Evolutionary conservation across 2,113 vertebrate species (phyloP).

Genomic region (Paraplagusia blochii): DNA sequence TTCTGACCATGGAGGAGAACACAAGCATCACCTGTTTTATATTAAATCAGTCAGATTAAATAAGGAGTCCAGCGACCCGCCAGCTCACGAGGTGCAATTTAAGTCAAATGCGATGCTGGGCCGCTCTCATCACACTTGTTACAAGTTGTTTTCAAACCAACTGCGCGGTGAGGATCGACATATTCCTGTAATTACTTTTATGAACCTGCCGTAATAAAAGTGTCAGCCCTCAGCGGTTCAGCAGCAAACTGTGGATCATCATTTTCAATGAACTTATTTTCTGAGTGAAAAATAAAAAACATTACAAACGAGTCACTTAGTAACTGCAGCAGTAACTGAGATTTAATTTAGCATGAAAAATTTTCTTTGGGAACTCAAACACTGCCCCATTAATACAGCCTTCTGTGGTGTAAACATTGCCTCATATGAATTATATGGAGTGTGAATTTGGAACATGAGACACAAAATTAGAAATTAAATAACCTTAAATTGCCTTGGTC

Average conservation of each 20-base stretch:
- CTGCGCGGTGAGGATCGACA: slow-evolving; percentile 1
- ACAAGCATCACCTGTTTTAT: slow-evolving; percentile 70
- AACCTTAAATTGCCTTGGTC: too few relatives aligned
- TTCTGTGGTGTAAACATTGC: too few relatives aligned
- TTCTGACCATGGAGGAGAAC: slow-evolving; percentile 42
- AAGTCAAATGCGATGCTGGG: slow-evolving; percentile 24
- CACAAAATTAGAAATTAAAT: too few relatives aligned
- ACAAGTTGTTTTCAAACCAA: slow-evolving; percentile 18
- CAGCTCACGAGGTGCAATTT: slow-evolving; percentile 22
- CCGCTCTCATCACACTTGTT: slow-evolving; percentile 18
- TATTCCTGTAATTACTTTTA: background rate
- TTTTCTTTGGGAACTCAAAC: too few relatives aligned
- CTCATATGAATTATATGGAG: too few relatives aligned
- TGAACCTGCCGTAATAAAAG: slow-evolving; percentile 3
- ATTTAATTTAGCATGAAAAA: too few relatives aligned
- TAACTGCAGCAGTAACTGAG: too few relatives aligned
- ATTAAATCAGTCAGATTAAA: slow-evolving; percentile 71
- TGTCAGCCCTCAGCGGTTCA: background rate
- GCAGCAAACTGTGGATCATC: slow-evolving; percentile 1
- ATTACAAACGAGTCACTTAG: background rate
- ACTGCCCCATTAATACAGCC: too few relatives aligned
- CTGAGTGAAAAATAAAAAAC: slow-evolving; percentile 1
- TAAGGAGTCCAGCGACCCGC: slow-evolving; percentile 60
- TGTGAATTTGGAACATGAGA: too few relatives aligned
- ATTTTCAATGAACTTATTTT: background rate